Evolutionary conservation across 2,888 invertebrate genomes (phyloP).

Genomic region (Acanthosepion pharaonis): DNA sequence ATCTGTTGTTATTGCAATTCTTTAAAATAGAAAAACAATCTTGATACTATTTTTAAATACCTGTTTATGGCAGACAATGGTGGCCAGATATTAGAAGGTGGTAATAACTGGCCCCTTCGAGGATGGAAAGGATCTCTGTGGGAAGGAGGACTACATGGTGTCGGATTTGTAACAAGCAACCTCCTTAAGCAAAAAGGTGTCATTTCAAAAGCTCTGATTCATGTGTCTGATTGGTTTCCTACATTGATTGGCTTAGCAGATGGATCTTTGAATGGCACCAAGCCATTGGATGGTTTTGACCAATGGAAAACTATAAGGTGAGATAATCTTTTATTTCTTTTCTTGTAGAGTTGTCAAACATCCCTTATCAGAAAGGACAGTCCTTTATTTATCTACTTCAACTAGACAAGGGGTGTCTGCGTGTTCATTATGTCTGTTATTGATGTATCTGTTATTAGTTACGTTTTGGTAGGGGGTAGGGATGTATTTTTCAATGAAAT

Average conservation of each 20-base stretch:
- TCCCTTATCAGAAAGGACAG: too few relatives aligned
- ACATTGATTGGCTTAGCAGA: constrained; percentile 68
- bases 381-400: too few relatives aligned
- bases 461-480: too few relatives aligned
- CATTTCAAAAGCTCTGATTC: constrained; percentile 62
- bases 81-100: constrained; percentile 69
- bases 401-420: too few relatives aligned
- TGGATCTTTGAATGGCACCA: constrained; percentile 64
- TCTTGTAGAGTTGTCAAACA: not conserved
- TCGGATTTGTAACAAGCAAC: constrained; percentile 69
- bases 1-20: too few relatives aligned
- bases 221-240: constrained; percentile 73
- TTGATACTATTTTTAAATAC: not conserved
- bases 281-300: constrained; percentile 69
- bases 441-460: too few relatives aligned
- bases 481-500: too few relatives aligned
- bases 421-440: too few relatives aligned
- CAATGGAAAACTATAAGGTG: constrained; percentile 71
- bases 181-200: constrained; percentile 56
- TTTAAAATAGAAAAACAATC: too few relatives aligned
- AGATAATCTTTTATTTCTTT: not conserved
- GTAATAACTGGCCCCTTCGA: constrained; percentile 72
- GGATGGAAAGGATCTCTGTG: constrained; percentile 72
- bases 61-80: constrained; percentile 76
- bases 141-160: constrained; percentile 72